Conservation (phyloP, 2,797 vertebrate genomes). For the Petrocephalus sullivani region DNA sequence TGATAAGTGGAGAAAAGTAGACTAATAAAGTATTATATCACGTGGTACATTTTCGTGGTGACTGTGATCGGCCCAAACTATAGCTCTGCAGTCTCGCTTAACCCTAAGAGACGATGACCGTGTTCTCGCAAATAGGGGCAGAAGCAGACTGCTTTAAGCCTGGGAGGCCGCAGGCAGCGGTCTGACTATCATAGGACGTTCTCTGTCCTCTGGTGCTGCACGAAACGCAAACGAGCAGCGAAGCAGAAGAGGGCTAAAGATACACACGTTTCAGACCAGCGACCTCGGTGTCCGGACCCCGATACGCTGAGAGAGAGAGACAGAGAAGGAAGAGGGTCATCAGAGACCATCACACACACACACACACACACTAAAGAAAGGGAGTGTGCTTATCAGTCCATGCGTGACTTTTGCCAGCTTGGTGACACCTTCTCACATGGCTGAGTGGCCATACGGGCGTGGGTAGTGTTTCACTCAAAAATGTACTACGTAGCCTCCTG, state of each 20-base stretch:
- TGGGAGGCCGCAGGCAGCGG: too few species aligned
- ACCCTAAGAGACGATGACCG: neutral
- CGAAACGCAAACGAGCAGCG: conserved; percentile 46
- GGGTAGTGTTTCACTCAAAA: neutral
- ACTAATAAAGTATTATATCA: neutral
- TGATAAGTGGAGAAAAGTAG: neutral
- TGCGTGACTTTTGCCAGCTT: neutral
- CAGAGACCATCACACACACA: conserved; percentile 14
- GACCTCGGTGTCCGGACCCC: conserved; percentile 55
- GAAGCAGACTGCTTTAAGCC: neutral
- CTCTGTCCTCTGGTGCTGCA: conserved; percentile 45
- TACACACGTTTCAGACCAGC: conserved; percentile 74
- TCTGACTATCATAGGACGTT: neutral
- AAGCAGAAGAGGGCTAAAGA: conserved; percentile 43
- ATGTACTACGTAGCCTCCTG: neutral
- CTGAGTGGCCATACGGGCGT: neutral
- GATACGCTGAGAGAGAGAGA: conserved; percentile 59
- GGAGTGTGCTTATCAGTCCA: neutral
- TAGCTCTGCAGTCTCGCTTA: neutral
- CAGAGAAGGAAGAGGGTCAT: conserved; percentile 29
- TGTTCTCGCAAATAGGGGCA: neutral
- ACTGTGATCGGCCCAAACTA: neutral
- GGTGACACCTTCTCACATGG: neutral
- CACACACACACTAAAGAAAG: neutral
- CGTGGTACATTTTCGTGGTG: neutral